Base-by-base conservation (phyloP, 2,113 vertebrate genomes). In the Sceloporus tristichus region DNA sequence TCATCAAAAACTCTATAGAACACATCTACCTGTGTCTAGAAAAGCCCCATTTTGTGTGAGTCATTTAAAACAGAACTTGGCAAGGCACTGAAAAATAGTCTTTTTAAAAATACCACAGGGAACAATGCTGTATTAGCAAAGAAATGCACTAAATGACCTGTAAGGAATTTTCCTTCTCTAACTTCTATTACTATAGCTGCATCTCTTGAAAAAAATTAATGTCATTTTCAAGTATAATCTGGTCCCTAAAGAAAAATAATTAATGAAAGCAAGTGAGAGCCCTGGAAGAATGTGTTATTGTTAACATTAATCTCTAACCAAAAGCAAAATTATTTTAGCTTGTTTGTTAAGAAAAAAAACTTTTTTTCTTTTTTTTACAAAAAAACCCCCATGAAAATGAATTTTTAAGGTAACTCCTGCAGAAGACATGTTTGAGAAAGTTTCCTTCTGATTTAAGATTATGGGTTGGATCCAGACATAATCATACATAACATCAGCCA, bases 211-310 rank as follows among this genome's bases (percentile, higher is more conserved):
- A 65, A 89, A 89, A 92, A 91, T 89, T 84, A 62, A 70, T 89
- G 54, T 19, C 38, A 84, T 91, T 89, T 87, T 6, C 29, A 94
- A 87, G 40, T 8, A 18, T 42, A 65, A 62, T 88, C 5, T 85
- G 54, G 75, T 92, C 80, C 91, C 89, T 53, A 62, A 54, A 88
- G 81, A 88, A 88, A 88, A 88, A 84, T 88, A 88, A 88, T 88
- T 88, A 88, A 84, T 77, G 74, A 76, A 88, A 88, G 62, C 74
- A 84, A 84, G 62, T 78, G 42, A 68, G 34, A 88, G 74, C 81
- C 68, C 19, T 84, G 74, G 74, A 84, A 84, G n/a, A 88, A 88
- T 68, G 77, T 77, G 74, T 88, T 88, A 88, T 84, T 84, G 81
- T 84, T 84, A 83, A 84, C 87, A 88, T 88, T 88, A 88, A 88